These are phyloP conservation scores for Pollenia angustigena DNA, from an alignment of 2,888 invertebrate species.

Conservation along the genomic window DNA sequence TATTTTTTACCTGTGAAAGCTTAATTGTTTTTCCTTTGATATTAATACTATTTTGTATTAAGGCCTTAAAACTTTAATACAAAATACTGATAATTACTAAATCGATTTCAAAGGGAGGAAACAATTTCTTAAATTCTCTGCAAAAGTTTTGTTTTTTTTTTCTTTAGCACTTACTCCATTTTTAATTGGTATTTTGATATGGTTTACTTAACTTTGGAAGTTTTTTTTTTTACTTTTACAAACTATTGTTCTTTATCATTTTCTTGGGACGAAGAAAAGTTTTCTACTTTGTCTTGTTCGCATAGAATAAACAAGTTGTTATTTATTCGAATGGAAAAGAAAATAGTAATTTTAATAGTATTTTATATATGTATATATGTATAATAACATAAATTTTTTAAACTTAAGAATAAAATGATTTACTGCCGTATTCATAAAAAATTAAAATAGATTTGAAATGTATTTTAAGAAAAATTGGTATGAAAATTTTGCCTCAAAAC, in stretches of 20 bases:
- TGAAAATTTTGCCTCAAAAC: too few relatives aligned
- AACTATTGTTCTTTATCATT: not conserved
- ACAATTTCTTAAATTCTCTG: not conserved
- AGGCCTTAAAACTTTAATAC: too few relatives aligned
- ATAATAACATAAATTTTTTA: too few relatives aligned
- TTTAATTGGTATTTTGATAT: constrained; percentile 68
- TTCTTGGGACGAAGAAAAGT: not conserved
- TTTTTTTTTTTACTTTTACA: not conserved
- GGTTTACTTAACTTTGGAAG: constrained; percentile 53
- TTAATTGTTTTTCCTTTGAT: too few relatives aligned
- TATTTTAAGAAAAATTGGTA: too few relatives aligned
- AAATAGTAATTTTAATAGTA: not conserved
- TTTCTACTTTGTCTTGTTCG: not conserved
- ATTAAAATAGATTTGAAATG: too few relatives aligned
- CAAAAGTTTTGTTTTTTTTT: constrained; percentile 29
- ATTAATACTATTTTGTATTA: too few relatives aligned
- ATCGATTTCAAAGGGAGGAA: not conserved
- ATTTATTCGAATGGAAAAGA: constrained; percentile 1
- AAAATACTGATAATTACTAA: not conserved
- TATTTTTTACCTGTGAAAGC: not conserved
- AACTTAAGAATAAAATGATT: too few relatives aligned
- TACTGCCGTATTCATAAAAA: too few relatives aligned
- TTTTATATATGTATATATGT: too few relatives aligned
- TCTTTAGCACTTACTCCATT: constrained; percentile 45
- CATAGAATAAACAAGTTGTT: constrained; percentile 14